Base-by-base conservation (phyloP, 2,888 invertebrate genomes). In the Heteromyza rotundicornis region DNA sequence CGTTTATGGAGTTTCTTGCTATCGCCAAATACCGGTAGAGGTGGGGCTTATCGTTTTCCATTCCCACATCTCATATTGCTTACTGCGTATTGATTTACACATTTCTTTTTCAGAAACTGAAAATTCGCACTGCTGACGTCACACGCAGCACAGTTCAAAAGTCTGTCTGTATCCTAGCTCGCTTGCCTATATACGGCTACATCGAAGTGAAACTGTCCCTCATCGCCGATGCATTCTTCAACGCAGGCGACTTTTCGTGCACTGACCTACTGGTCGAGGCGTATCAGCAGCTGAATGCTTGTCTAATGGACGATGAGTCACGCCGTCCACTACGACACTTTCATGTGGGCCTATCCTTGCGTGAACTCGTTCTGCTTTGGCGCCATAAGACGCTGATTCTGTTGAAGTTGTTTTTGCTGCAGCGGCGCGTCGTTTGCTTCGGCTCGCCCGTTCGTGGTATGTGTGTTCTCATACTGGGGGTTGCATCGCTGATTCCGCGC, bases 111-210 rank as follows among this genome's bases (percentile, higher is more conserved):
- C 82, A 97, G 95, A 93, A 95, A 87, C 86, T 99, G 40, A 89
- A 92, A 76, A 94, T 94, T 79, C 91, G 91, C 71, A 95, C 96
- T 2, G 92, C 95, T 2, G 98, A 99, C 78, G 95, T 99, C 79
- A 99, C 98, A 0, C 87, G 99, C 71, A 96, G 95, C 75, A 96
- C 97, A 2, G 97, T 99, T 16, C 98, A 98, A 85, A 99, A 99
- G 83, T 95, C 96, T 76, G 98, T 99, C 1, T 97, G 97, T 85
- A 95, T 98, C 17, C 86, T 99, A 61, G 95, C 96, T 75, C 89
- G 89, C 62, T 86, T 92, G 68, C 98, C 98, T 2, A 86, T 98
- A 12, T 99, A 94, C 85, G 98, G 98, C 0, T 91, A 96, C 60
- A 91, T 96, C 63, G 95, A 96, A 80, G 92, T 96, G 67, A 98